Conservation (phyloP, 2,797 vertebrate genomes). For the Telmatherina bonti region DNA sequence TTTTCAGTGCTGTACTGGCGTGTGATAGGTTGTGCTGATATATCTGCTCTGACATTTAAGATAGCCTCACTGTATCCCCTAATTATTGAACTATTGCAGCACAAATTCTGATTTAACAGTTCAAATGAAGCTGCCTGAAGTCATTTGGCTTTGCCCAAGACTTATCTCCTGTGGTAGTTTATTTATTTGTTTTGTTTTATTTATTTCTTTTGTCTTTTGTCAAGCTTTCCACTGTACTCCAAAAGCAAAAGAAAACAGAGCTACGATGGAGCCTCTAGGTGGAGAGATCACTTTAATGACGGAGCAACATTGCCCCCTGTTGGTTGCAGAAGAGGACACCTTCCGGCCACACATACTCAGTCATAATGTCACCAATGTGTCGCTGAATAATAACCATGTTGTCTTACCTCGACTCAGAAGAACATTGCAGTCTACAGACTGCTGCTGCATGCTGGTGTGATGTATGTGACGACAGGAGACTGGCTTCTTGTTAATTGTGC, state of each 20-base stretch:
- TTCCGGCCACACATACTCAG: constrained; percentile 3
- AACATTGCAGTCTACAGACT: constrained; percentile 2
- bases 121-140: constrained; percentile 76
- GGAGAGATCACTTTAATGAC: constrained; percentile 47
- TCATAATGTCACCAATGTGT: constrained; percentile 18
- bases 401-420: constrained; percentile 2
- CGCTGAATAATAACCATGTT: constrained; percentile 21
- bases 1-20: constrained; percentile 45
- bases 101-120: constrained; percentile 76
- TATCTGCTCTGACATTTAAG: constrained; percentile 71
- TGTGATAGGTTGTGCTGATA: constrained; percentile 65
- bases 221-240: constrained; percentile 58
- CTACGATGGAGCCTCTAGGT: constrained; percentile 33
- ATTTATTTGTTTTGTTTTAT: constrained; percentile 76
- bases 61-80: constrained; percentile 68
- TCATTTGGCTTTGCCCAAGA: constrained; percentile 66
- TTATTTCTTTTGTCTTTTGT: constrained; percentile 49
- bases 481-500: not conserved
- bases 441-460: not conserved
- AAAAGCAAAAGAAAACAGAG: constrained; percentile 25
- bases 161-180: constrained; percentile 70
- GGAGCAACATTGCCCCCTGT: constrained; percentile 85
- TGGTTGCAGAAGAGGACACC: constrained; percentile 51
- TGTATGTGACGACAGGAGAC: not conserved
- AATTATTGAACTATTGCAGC: constrained; percentile 79